Percentiles rank a stretch among this genome's conserved stretches.
These are phyloP conservation scores for Iguana delicatissima DNA, from an alignment of 2,797 vertebrate genomes.

Conservation along the genomic window DNA sequence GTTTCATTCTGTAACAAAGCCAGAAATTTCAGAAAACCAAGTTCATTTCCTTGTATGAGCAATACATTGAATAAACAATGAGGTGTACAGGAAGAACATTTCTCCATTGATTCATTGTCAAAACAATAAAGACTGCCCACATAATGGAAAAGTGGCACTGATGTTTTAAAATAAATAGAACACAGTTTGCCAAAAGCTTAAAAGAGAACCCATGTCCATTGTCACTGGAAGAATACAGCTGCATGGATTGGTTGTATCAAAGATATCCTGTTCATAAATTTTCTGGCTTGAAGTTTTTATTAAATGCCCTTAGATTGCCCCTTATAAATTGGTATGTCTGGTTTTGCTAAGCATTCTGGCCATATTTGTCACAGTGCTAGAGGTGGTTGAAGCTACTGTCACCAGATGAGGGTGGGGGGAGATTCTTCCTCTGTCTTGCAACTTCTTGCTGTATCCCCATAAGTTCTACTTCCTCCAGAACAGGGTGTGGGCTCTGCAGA, in stretches of 20 bases:
- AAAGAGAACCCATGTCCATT: too few relatives aligned
- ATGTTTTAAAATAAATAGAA: neutral
- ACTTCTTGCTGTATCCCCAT: too few relatives aligned
- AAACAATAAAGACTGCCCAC: neutral
- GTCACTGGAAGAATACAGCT: neutral
- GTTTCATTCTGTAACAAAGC: slow-evolving; percentile 69
- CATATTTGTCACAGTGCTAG: too few relatives aligned
- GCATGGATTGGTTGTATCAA: neutral
- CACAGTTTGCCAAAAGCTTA: neutral
- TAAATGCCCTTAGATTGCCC: neutral
- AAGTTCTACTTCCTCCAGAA: too few relatives aligned
- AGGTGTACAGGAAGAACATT: neutral
- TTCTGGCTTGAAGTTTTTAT: neutral
- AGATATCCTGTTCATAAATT: neutral
- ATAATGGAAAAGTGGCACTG: neutral
- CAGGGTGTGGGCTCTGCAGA: too few relatives aligned
- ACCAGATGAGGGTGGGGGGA: too few relatives aligned
- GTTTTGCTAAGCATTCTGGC: neutral
- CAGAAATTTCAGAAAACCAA: neutral
- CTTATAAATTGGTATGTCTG: neutral
- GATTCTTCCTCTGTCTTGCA: too few relatives aligned
- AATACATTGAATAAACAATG: slow-evolving; percentile 21
- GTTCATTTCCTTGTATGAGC: slow-evolving; percentile 28
- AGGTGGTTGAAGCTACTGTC: too few relatives aligned
- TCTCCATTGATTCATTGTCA: neutral